Base-by-base conservation (phyloP, 2,113 vertebrate genomes). In the Amia ocellicauda region DNA sequence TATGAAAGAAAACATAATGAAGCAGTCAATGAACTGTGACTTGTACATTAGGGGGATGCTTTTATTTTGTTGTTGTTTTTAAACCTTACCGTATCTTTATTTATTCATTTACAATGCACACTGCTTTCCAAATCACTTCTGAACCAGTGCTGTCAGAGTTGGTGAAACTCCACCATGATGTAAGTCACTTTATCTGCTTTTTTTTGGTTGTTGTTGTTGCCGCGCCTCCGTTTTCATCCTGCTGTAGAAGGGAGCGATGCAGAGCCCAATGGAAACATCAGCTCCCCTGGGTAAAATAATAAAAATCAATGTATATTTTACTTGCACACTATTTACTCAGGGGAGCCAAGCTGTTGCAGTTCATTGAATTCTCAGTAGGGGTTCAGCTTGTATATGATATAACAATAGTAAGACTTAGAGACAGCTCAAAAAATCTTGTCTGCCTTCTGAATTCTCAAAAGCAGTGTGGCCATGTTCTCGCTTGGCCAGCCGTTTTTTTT, bases 281-380 rank as follows among this genome's bases (percentile, higher is more conserved):
- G 86, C 79, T 88, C 85, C 82, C 82, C 80, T 86, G 86, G 85
- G 83, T 83, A 81, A 69, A 69, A 86, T 83, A 86, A 85, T 85
- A 69, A 78, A 83, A 83, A 80, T 83, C 77, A 74, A 76, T 83
- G 71, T 69, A 71, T 68, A 81, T 87, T 80, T 69, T 75, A 75
- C 74, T 83, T 74, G 63, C 74, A 66, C 73, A 69, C 66, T 77
- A 72, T 76, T 79, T 58, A 69, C 54, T 58, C 62, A 19, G 1
- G 31, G 31, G 31, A 36, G 31, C 72, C 80, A 43, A 73, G 62
- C 22, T 52, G 60, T 54, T 24, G 54, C 78, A 78, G 75, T 80
- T 71, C 78, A 62, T 60, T 24, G 54, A 62, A 54, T 72, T 69
- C 65, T 67, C 29, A 72, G 57, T 69, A 64, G 66, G 59, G 70